A percentile compares a stretch with the other conserved stretches of the same genome.
These are phyloP conservation scores for Lepisosteus osseus DNA, from an alignment of 2,113 vertebrate genomes.

Conservation along the genomic window DNA sequence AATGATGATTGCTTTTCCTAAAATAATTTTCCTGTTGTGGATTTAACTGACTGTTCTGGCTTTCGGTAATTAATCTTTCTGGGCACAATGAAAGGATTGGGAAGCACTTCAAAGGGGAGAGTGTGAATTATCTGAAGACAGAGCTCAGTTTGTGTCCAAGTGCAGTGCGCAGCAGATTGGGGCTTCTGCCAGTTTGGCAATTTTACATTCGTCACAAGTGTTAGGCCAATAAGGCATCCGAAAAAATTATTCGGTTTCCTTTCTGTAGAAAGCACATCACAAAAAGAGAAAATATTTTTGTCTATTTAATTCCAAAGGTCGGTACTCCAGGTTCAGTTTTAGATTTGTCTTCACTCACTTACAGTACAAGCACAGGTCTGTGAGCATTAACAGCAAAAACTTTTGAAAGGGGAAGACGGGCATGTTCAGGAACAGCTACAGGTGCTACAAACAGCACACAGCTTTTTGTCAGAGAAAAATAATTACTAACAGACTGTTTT, in stretches of 20 bases:
- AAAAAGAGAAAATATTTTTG: too few species aligned
- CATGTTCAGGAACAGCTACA: too few species aligned
- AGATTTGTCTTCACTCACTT: too few species aligned
- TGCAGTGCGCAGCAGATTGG: slow-evolving; percentile 56
- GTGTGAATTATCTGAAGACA: slow-evolving; percentile 60
- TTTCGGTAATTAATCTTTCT: slow-evolving; percentile 71
- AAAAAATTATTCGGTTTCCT: slow-evolving; percentile 39
- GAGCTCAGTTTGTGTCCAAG: slow-evolving; percentile 46
- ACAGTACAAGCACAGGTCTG: too few species aligned
- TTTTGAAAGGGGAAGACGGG: too few species aligned
- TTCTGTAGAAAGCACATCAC: neutral
- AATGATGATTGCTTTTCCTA: slow-evolving; percentile 53
- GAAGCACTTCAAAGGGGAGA: slow-evolving; percentile 64
- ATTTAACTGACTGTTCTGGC: slow-evolving; percentile 70
- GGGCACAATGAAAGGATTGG: slow-evolving; percentile 63
- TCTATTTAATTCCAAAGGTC: too few species aligned
- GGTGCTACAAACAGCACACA: too few species aligned
- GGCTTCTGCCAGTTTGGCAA: slow-evolving; percentile 46
- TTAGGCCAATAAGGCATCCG: slow-evolving; percentile 39
- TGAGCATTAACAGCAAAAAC: too few species aligned
- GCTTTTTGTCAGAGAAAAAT: too few species aligned
- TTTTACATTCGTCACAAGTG: slow-evolving; percentile 39
- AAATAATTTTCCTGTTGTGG: slow-evolving; percentile 73
- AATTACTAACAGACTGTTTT: too few species aligned
- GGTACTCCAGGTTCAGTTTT: too few species aligned